These are phyloP conservation scores for Scaptomyza flava DNA, from an alignment of 2,888 invertebrate genomes.

Conservation along the genomic window DNA sequence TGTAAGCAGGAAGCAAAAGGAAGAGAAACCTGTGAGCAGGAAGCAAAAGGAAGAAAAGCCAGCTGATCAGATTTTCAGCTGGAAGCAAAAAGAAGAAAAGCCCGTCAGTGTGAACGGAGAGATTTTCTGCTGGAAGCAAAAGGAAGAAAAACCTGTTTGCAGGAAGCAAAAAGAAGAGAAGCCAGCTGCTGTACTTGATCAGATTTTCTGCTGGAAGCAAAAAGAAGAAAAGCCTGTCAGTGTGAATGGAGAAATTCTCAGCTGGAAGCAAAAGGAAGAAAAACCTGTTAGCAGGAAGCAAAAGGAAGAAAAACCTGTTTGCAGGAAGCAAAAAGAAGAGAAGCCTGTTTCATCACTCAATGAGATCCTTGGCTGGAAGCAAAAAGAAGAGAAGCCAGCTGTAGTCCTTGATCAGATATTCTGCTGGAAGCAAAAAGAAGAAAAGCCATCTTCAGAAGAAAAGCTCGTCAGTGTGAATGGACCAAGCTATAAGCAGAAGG, in stretches of 20 bases:
- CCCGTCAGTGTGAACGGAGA: too few relatives aligned
- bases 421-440: not conserved
- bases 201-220: not conserved
- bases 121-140: too few relatives aligned
- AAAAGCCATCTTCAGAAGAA: not conserved
- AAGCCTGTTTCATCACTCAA: not conserved
- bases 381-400: not conserved
- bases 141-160: not conserved
- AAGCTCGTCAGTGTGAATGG: not conserved
- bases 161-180: slow-evolving; percentile 1
- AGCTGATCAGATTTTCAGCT: too few relatives aligned
- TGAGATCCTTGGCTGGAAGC: not conserved
- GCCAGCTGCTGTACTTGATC: not conserved
- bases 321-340: not conserved
- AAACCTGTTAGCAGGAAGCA: not conserved
- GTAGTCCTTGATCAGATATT: too few relatives aligned
- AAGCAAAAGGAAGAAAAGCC: not conserved
- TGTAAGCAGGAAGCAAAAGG: not conserved
- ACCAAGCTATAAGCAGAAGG: too few relatives aligned
- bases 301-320: slow-evolving; percentile 5
- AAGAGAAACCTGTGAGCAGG: slow-evolving; percentile 2
- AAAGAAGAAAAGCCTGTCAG: not conserved
- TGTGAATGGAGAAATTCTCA: too few relatives aligned
- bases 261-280: not conserved
- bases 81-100: not conserved